Evolutionary conservation across 2,113 vertebrate genomes (phyloP).

Genomic region (Mastomys natalensis): DNA sequence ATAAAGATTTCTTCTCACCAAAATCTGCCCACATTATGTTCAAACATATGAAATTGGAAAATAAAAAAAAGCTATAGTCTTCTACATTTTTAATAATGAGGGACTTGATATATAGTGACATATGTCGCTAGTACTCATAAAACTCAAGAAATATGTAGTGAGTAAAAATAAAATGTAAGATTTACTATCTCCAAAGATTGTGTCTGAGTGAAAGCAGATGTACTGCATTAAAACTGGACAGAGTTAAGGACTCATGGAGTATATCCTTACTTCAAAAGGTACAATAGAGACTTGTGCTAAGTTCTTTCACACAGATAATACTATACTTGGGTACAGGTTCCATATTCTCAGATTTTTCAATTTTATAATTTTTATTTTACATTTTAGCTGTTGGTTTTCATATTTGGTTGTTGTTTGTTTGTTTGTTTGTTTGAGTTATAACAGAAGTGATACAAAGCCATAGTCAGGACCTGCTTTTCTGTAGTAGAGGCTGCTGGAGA

Average conservation of each 20-base stretch:
- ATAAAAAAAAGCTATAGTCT: conserved; percentile 50
- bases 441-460: not conserved
- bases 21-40: conserved; percentile 54
- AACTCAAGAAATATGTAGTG: not conserved
- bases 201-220: not conserved
- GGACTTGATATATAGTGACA: not conserved
- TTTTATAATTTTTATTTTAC: not conserved
- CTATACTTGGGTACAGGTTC: not conserved
- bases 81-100: conserved; percentile 5
- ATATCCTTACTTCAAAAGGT: not conserved
- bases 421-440: not conserved
- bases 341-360: not conserved
- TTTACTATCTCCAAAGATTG: not conserved
- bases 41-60: conserved; percentile 38
- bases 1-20: not conserved
- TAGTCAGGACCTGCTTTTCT: not conserved
- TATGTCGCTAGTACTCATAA: not conserved
- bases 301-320: not conserved
- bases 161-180: not conserved
- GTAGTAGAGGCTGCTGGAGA: not conserved
- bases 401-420: not conserved
- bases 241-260: not conserved
- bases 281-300: not conserved
- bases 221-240: not conserved
- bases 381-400: not conserved